Evolutionary conservation across 2,888 invertebrate species (phyloP).

Genomic region (Drosophila dives): DNA sequence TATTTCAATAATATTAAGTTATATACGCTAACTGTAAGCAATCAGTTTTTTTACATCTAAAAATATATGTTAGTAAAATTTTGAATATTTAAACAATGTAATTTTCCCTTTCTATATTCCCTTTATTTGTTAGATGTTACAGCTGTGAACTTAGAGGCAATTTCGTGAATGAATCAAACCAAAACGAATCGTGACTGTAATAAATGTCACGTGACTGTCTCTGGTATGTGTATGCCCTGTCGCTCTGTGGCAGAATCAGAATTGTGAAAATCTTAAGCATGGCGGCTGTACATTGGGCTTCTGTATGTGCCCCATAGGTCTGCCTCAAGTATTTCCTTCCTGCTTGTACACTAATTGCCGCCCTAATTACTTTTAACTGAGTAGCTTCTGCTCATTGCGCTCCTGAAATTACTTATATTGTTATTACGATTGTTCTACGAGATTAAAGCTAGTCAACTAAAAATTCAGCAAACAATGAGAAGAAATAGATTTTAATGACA

Average conservation of each 20-base stretch:
- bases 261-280: slow-evolving; percentile 39
- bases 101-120: background rate
- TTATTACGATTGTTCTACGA: slow-evolving; percentile 14
- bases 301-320: slow-evolving; percentile 24
- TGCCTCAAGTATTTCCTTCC: slow-evolving; percentile 52
- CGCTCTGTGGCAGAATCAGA: slow-evolving; percentile 26
- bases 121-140: too few relatives aligned
- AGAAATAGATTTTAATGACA: slow-evolving; percentile 7
- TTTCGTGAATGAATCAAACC: background rate
- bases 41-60: background rate
- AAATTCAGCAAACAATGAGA: slow-evolving; percentile 14
- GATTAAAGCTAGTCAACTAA: slow-evolving; percentile 6
- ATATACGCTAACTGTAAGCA: background rate
- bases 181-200: slow-evolving; percentile 11
- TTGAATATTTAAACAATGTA: background rate
- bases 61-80: background rate
- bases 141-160: too few relatives aligned
- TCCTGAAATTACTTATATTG: slow-evolving; percentile 58
- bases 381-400: slow-evolving; percentile 50
- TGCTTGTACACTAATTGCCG: slow-evolving; percentile 59
- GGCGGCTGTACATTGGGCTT: slow-evolving; percentile 22
- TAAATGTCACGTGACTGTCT: slow-evolving; percentile 31
- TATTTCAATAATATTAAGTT: background rate
- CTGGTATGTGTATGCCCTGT: slow-evolving; percentile 2
- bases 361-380: slow-evolving; percentile 71